Evolutionary conservation across 2,888 invertebrate species (phyloP).

Genomic region (Stenotaenia linearis): DNA sequence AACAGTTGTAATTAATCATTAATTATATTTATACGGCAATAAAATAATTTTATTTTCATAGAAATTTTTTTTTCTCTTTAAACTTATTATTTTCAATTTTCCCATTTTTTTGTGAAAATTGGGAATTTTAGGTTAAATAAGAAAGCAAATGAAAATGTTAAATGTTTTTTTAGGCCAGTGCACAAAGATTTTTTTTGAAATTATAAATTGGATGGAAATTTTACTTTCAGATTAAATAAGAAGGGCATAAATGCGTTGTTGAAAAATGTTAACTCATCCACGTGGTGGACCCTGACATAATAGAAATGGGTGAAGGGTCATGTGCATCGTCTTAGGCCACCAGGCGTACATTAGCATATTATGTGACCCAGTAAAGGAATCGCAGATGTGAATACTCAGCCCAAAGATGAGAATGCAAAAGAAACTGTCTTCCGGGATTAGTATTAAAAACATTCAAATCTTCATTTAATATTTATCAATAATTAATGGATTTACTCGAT

Average conservation of each 20-base stretch:
- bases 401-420: neutral
- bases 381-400: neutral
- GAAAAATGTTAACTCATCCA: conserved; percentile 10
- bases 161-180: neutral
- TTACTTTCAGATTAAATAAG: neutral
- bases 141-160: neutral
- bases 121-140: conserved; percentile 16
- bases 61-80: neutral
- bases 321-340: conserved; percentile 17
- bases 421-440: neutral
- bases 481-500: too few relatives aligned
- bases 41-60: neutral
- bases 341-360: conserved; percentile 14
- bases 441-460: too few relatives aligned
- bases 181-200: neutral
- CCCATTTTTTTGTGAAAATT: neutral
- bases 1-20: neutral
- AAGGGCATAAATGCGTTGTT: neutral
- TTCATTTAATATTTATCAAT: too few relatives aligned
- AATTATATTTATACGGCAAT: neutral
- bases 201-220: neutral
- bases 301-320: conserved; percentile 5
- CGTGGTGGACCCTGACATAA: conserved; percentile 15
- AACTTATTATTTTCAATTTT: neutral
- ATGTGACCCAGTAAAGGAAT: conserved; percentile 11